Evolutionary conservation across 2,888 invertebrate genomes (phyloP).

Genomic region (Cremastinae sp.): DNA sequence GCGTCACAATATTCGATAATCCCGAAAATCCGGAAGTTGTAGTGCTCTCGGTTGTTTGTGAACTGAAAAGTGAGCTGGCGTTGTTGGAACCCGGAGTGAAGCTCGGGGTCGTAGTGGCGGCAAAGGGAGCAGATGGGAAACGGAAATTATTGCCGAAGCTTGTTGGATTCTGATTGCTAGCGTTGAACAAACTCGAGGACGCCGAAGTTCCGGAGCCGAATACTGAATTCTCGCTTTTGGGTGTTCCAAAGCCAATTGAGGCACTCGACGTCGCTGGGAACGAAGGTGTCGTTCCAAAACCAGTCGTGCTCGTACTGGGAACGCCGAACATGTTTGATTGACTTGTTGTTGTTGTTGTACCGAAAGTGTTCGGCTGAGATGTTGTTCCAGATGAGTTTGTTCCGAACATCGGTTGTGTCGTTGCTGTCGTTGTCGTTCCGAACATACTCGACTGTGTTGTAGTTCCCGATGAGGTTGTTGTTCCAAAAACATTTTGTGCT

Average conservation of each 20-base stretch:
- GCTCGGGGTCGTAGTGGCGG: constrained; percentile 22
- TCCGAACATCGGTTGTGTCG: constrained; percentile 20
- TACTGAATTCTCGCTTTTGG: neutral
- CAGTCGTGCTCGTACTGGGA: constrained; percentile 32
- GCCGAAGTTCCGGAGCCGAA: constrained; percentile 39
- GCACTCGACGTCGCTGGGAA: neutral
- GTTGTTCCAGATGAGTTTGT: neutral
- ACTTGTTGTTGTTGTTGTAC: constrained; percentile 55
- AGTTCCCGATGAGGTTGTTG: constrained; percentile 20
- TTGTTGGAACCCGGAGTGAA: constrained; percentile 48
- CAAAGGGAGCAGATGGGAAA: constrained; percentile 43
- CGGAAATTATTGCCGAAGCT: constrained; percentile 44
- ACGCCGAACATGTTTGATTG: constrained; percentile 39
- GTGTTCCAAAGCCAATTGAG: constrained; percentile 59
- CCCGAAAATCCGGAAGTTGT: constrained; percentile 43
- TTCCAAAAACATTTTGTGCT: constrained; percentile 52
- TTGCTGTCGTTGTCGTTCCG: constrained; percentile 45
- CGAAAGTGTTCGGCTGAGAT: constrained; percentile 42
- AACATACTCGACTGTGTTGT: constrained; percentile 47
- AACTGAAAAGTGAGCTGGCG: constrained; percentile 25
- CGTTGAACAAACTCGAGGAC: constrained; percentile 53
- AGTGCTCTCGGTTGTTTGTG: neutral
- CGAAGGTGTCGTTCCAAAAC: constrained; percentile 3
- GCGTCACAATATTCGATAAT: constrained; percentile 25
- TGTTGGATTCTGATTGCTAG: constrained; percentile 57